Evolutionary conservation across 2,797 vertebrate species (phyloP).

Genomic region (Pteronotus mesoamericanus): DNA sequence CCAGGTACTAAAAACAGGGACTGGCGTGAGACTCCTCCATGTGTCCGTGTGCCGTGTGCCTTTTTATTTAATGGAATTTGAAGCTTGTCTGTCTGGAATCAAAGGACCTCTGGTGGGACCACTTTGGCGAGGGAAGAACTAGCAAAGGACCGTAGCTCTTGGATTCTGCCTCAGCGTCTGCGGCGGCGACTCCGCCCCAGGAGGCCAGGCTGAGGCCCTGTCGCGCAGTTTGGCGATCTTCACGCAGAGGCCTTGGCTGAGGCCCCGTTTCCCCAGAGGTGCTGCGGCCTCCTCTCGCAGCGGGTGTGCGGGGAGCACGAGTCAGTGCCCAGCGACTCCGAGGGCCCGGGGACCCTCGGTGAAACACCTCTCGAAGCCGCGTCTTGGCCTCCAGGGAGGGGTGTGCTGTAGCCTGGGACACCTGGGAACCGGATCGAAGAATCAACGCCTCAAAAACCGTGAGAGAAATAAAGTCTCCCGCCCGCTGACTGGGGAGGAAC

Average conservation of each 20-base stretch:
- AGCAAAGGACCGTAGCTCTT: not conserved
- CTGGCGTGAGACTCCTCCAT: not conserved
- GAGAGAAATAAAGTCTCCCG: not conserved
- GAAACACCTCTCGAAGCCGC: not conserved
- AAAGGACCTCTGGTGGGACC: not conserved
- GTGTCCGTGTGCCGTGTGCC: not conserved
- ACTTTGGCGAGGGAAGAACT: slow-evolving; percentile 3
- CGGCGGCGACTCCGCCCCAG: not conserved
- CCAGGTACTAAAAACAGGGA: not conserved
- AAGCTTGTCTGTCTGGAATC: not conserved
- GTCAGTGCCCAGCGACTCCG: no score
- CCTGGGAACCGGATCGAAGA: not conserved
- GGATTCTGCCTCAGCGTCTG: not conserved
- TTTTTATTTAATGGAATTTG: not conserved
- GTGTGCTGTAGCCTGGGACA: not conserved
- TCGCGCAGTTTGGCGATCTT: not conserved
- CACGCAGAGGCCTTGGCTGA: not conserved
- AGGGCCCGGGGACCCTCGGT: not conserved
- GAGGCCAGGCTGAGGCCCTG: not conserved
- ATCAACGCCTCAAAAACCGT: not conserved
- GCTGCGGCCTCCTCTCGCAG: no score
- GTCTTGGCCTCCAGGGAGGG: not conserved
- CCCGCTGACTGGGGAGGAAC: not conserved
- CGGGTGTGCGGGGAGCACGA: no score
- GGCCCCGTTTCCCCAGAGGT: not conserved